Evolutionary conservation across 2,113 vertebrate genomes (phyloP).

Genomic region (Tragelaphus buxtoni): DNA sequence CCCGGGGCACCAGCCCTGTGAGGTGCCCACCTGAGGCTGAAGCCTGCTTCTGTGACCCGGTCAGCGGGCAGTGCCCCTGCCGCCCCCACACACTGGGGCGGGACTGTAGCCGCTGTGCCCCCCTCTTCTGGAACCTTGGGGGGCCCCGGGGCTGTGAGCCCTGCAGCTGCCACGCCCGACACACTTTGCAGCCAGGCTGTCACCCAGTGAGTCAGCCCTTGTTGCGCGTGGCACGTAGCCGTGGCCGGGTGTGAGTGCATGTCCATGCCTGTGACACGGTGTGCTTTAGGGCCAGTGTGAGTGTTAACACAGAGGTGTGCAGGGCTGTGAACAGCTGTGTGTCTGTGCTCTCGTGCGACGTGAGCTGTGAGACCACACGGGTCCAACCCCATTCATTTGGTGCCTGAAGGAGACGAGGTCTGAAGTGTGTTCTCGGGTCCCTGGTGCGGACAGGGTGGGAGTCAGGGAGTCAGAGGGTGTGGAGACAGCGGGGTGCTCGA

Average conservation of each 20-base stretch:
- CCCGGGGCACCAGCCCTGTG: slow-evolving; percentile 76
- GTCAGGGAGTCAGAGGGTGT: background rate
- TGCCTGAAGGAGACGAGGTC: background rate
- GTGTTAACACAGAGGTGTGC: background rate
- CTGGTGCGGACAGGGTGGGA: background rate
- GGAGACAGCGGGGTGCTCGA: background rate
- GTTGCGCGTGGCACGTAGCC: background rate
- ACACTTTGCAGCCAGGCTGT: slow-evolving; percentile 77
- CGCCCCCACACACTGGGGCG: slow-evolving; percentile 78
- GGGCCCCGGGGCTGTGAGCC: slow-evolving; percentile 81
- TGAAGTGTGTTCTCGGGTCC: background rate
- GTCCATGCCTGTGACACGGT: background rate
- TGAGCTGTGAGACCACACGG: background rate
- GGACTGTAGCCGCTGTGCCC: slow-evolving; percentile 84
- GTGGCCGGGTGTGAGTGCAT: background rate
- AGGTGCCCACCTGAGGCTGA: slow-evolving; percentile 77
- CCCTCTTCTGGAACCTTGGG: slow-evolving; percentile 87
- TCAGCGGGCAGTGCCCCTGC: slow-evolving; percentile 84
- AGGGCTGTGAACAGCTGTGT: background rate
- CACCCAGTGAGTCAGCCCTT: slow-evolving; percentile 81
- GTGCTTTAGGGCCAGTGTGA: background rate
- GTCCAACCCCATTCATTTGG: background rate
- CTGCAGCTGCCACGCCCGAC: slow-evolving; percentile 80
- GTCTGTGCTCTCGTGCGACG: background rate
- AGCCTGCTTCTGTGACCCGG: slow-evolving; percentile 81